phyloP scores from a whole-genome alignment of 2,113 vertebrate species.

The Gallinago undulata region DNA sequence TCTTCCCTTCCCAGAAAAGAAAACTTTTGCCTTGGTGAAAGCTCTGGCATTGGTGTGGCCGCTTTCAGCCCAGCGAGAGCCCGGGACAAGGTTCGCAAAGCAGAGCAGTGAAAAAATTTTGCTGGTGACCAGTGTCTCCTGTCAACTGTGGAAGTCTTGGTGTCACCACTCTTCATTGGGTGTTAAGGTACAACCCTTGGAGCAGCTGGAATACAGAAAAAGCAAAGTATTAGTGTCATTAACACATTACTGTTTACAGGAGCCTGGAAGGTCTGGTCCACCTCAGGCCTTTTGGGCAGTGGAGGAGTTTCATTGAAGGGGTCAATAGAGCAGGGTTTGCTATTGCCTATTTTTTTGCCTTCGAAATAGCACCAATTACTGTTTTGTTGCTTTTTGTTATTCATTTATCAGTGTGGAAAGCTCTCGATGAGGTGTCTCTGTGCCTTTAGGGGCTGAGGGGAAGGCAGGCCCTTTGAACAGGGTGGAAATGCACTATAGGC shows the following conservation, averaged over 20 bases:
- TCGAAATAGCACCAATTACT: not conserved
- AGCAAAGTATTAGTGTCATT: not conserved
- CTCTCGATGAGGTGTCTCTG: not conserved
- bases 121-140: not conserved
- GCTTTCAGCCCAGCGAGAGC: not conserved
- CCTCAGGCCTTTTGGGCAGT: not conserved
- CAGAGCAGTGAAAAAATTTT: not conserved
- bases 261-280: not conserved
- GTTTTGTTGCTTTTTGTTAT: not conserved
- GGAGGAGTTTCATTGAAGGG: not conserved
- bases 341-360: not conserved
- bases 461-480: not conserved
- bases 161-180: not conserved
- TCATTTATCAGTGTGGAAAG: not conserved
- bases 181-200: not conserved
- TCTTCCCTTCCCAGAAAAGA: not conserved
- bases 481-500: not conserved
- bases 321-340: not conserved
- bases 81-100: not conserved
- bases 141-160: not conserved
- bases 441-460: not conserved
- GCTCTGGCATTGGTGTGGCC: not conserved
- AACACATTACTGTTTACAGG: not conserved
- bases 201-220: not conserved
- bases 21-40: not conserved